phyloP scores from a whole-genome alignment of 2,888 invertebrate genomes.

The Spisula solida region DNA sequence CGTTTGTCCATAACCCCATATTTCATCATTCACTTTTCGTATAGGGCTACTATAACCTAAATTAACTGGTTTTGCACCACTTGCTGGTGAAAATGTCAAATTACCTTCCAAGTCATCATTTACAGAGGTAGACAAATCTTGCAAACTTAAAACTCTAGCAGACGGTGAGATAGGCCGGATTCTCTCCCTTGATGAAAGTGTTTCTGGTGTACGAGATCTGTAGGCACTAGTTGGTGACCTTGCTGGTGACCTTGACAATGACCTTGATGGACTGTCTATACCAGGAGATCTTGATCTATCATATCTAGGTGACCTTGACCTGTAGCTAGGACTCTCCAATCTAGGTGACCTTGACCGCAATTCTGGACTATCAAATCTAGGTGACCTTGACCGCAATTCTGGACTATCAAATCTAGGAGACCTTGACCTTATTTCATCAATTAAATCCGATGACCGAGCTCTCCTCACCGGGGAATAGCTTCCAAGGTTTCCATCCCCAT shows the following conservation, averaged over 20 bases:
- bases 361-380: conserved; percentile 55
- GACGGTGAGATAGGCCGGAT: conserved; percentile 66
- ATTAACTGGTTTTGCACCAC: conserved; percentile 73
- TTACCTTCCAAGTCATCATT: conserved; percentile 73
- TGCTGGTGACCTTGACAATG: conserved; percentile 66
- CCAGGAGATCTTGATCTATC: conserved; percentile 69
- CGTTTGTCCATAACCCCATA: conserved; percentile 78
- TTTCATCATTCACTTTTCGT: conserved; percentile 80
- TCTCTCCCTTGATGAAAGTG: conserved; percentile 65
- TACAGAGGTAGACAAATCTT: conserved; percentile 76
- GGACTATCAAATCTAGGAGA: conserved; percentile 66
- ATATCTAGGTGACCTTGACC: conserved; percentile 65
- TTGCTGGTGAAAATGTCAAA: conserved; percentile 73
- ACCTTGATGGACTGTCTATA: neutral
- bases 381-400: conserved; percentile 41
- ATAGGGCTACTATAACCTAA: conserved; percentile 82
- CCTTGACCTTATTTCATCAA: conserved; percentile 60
- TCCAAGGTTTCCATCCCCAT: conserved; percentile 56
- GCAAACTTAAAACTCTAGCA: conserved; percentile 71
- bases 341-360: conserved; percentile 50
- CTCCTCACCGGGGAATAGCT: conserved; percentile 64
- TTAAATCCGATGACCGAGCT: conserved; percentile 49
- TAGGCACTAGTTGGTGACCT: conserved; percentile 67
- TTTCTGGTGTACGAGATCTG: conserved; percentile 73
- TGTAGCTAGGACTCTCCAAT: conserved; percentile 48